These are phyloP conservation scores for Bibio marci DNA, from an alignment of 2,888 invertebrate species.

Conservation along the genomic window DNA sequence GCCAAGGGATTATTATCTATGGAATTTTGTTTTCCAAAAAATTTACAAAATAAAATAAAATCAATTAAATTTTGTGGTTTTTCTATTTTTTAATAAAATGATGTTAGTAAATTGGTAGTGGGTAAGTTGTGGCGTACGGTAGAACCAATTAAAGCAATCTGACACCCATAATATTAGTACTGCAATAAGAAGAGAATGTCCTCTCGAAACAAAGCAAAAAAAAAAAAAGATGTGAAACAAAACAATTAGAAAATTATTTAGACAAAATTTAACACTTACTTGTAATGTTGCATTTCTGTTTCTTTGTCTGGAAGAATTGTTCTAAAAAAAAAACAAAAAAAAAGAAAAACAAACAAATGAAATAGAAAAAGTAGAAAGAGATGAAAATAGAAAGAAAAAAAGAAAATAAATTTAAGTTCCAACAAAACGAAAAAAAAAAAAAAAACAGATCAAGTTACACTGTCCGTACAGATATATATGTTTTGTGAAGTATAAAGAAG, in stretches of 20 bases:
- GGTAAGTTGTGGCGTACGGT: too few relatives aligned
- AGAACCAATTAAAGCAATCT: too few relatives aligned
- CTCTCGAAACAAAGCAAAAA: constrained; percentile 24
- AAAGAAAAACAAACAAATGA: not conserved
- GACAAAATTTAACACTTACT: constrained; percentile 30
- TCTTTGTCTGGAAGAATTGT: constrained; percentile 43
- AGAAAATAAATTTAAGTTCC: not conserved
- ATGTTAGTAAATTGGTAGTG: too few relatives aligned
- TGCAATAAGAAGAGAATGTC: constrained; percentile 17
- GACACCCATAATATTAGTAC: constrained; percentile 9
- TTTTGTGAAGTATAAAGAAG: too few relatives aligned
- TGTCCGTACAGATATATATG: not conserved
- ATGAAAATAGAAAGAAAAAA: not conserved
- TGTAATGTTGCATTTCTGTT: constrained; percentile 46
- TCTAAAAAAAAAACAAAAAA: constrained; percentile 27
- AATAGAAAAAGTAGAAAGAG: not conserved
- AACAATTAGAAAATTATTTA: not conserved
- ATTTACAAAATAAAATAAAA: too few relatives aligned
- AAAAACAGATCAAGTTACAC: not conserved
- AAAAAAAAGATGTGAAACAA: constrained; percentile 8
- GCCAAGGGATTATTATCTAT: too few relatives aligned
- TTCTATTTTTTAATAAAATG: too few relatives aligned
- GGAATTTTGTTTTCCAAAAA: too few relatives aligned
- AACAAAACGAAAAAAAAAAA: not conserved
- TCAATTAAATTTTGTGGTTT: too few relatives aligned